These are phyloP conservation scores for Campylomormyrus numenius DNA, from an alignment of 2,113 vertebrate genomes.

Conservation along the genomic window DNA sequence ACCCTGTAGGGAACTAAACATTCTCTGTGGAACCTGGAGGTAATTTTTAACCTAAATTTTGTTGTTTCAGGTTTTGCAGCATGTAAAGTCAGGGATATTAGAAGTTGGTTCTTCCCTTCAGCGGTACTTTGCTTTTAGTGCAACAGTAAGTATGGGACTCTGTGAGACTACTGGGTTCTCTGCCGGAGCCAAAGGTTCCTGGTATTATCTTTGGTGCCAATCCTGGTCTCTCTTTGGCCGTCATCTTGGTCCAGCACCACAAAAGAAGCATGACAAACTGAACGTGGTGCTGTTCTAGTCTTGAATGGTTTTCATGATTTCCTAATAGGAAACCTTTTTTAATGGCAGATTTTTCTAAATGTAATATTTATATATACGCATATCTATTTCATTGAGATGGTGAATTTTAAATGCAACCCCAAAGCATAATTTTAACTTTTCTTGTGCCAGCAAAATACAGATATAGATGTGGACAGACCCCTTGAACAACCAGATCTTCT, in stretches of 20 bases:
- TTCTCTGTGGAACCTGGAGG: background rate
- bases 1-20: background rate
- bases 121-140: conserved; percentile 18
- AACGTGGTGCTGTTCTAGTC: background rate
- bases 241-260: background rate
- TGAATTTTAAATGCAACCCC: background rate
- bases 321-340: background rate
- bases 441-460: conserved; percentile 46
- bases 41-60: background rate
- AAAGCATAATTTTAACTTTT: conserved; percentile 38
- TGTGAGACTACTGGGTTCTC: background rate
- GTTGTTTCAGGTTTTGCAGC: conserved; percentile 60
- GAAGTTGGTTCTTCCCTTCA: conserved; percentile 62
- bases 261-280: background rate
- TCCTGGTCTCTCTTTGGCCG: conserved; percentile 32
- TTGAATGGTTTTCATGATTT: background rate
- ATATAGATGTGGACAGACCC: conserved; percentile 37
- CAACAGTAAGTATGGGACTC: conserved; percentile 20
- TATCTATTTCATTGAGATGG: background rate
- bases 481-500: conserved; percentile 41
- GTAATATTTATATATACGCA: background rate
- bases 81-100: conserved; percentile 57
- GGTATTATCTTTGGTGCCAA: conserved; percentile 46
- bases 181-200: conserved; percentile 25
- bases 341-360: background rate